Evolutionary conservation across 2,113 vertebrate species (phyloP), one percentile per base, ranked within the genome.

Genomic region (Rhabdomys dilectus): DNA sequence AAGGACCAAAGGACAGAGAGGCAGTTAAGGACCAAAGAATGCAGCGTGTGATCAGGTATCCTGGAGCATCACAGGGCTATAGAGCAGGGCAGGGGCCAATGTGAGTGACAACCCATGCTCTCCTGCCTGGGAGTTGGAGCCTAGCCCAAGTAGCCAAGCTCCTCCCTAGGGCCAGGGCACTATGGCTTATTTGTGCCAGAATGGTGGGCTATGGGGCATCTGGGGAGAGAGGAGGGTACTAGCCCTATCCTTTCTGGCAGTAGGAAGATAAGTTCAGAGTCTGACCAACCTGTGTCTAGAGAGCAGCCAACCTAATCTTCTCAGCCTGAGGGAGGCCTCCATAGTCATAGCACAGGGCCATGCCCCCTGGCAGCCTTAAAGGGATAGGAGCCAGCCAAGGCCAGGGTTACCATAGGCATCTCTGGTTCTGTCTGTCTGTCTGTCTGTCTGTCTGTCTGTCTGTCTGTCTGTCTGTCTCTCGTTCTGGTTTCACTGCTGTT

Each of bases 401-500:
- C 53, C 66, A 48, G 53, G 26, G 62, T 53, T 58, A n/a, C 66
- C 31, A 24, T 60, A 11, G 36, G 53, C 77, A 45, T 68, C 51
- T 7, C 73, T 34, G 64, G 31, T 17, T 39, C 36, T 39, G 16
- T 39, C 36, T 72, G 7, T n/a, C 75, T 31, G 0, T 48, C 36
- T 34, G 17, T 39, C 70, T 72, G 16, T 39, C 70, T 72, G n/a
- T n/a, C n/a, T n/a, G n/a, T 39, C 36, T 39, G 16, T 39, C 36
- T 72, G 7, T n/a, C 75, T 31, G 0, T 48, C 36, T 34, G 17
- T 39, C 70, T 72, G 16, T 39, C 70, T 72, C n/a, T n/a, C n/a
- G n/a, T n/a, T n/a, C n/a, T 21, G 16, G 45, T 21, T 31, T 58
- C 34, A 24, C 0, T 0, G 10, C 53, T 60, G 39, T 53, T 4